Conservation (phyloP, 2,113 vertebrate genomes). For the Haplotaxodon microlepis region DNA sequence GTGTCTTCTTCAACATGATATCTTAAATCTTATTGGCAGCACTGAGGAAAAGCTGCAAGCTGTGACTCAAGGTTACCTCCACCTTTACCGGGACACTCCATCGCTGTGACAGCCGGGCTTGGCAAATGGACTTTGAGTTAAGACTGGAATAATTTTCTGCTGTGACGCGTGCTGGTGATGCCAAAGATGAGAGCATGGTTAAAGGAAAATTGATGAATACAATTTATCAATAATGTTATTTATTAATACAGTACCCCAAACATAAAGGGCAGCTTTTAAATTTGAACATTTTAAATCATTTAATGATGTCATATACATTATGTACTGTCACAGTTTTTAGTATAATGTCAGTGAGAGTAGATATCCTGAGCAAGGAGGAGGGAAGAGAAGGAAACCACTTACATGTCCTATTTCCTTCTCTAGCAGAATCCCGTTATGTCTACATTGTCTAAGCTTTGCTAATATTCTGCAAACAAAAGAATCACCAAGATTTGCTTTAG, state of each 20-base stretch:
- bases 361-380: not conserved
- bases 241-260: not conserved
- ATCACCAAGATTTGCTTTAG: not conserved
- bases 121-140: not conserved
- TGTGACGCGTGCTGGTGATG: not conserved
- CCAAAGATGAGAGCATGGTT: not conserved
- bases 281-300: not conserved
- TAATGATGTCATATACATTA: not conserved
- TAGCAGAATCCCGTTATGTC: not conserved
- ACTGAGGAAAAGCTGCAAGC: not conserved
- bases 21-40: slow-evolving; percentile 1
- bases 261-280: not conserved
- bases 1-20: not conserved
- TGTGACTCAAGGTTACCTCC: slow-evolving; percentile 1
- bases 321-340: not conserved
- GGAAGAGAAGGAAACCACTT: not conserved
- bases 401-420: not conserved
- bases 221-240: not conserved
- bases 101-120: not conserved
- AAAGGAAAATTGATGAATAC: not conserved
- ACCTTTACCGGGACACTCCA: not conserved
- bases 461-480: not conserved
- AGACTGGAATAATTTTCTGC: not conserved
- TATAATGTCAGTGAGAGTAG: not conserved
- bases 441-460: not conserved